These are phyloP conservation scores for Rhinoderma darwinii DNA, from an alignment of 2,113 vertebrate genomes.

Conservation along the genomic window DNA sequence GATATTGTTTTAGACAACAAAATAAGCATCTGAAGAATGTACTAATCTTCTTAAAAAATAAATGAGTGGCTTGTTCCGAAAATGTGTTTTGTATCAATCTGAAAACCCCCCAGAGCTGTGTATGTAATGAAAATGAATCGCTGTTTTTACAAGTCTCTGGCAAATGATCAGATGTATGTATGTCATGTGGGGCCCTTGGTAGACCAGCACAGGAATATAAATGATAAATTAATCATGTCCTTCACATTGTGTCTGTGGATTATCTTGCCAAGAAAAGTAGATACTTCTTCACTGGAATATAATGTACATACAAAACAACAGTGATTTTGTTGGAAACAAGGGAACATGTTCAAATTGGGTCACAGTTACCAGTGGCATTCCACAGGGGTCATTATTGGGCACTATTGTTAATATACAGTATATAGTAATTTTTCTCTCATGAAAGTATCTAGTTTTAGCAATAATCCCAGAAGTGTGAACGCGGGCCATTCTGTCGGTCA, in stretches of 20 bases:
- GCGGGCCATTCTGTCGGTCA: too few relatives aligned
- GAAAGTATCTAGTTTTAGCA: too few relatives aligned
- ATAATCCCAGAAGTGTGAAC: too few relatives aligned
- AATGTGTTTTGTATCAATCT: neutral
- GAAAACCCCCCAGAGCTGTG: conserved; percentile 18
- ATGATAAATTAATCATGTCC: conserved; percentile 42
- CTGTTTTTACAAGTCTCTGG: conserved; percentile 28
- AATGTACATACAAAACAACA: too few relatives aligned
- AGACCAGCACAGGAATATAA: conserved; percentile 8
- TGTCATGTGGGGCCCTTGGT: conserved; percentile 7
- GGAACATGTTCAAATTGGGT: neutral
- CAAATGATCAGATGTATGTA: conserved; percentile 35
- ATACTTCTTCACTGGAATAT: neutral
- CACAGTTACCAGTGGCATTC: neutral
- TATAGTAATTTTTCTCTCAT: too few relatives aligned
- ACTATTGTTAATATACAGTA: neutral
- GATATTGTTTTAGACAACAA: conserved; percentile 1
- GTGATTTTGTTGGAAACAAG: neutral
- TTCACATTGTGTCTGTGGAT: conserved; percentile 11
- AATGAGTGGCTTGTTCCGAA: conserved; percentile 35
- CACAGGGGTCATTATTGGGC: neutral
- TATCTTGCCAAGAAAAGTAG: conserved; percentile 3
- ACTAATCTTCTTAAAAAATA: conserved; percentile 42
- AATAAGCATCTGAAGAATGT: conserved; percentile 45
- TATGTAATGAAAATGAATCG: conserved; percentile 19